Evolutionary conservation across 2,113 vertebrate genomes (phyloP).

Genomic region (Athene noctua): DNA sequence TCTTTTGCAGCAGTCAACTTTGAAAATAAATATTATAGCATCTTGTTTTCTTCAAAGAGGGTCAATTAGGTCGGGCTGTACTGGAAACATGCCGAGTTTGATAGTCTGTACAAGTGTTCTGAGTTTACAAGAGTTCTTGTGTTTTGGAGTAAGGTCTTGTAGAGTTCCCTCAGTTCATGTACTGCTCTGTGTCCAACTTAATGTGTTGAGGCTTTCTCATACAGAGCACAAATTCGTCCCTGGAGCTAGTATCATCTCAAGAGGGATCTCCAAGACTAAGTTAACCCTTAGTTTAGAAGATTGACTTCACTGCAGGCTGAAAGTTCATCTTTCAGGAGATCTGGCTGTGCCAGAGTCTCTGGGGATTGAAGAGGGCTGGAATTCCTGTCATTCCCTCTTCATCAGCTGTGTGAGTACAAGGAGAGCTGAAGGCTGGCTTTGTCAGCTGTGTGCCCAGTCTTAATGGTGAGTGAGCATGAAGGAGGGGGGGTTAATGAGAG

Average conservation of each 20-base stretch:
- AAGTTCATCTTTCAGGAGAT: not conserved
- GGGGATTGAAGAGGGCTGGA: not conserved
- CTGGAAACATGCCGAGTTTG: not conserved
- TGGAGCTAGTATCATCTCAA: not conserved
- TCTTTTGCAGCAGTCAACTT: not conserved
- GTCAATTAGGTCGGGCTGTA: not conserved
- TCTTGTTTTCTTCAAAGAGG: not conserved
- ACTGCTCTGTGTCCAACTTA: not conserved
- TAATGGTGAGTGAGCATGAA: not conserved
- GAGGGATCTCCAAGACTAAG: not conserved
- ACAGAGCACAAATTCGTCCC: not conserved
- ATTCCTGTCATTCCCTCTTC: not conserved
- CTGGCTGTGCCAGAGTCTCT: not conserved
- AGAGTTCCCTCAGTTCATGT: not conserved
- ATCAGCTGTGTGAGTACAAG: not conserved
- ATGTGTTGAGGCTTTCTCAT: not conserved
- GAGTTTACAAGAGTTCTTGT: not conserved
- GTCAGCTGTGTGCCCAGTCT: not conserved
- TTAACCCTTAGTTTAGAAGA: not conserved
- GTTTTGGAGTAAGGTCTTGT: not conserved
- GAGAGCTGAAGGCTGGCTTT: not conserved
- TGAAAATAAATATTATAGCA: not conserved
- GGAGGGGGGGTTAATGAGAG: constrained; percentile 3
- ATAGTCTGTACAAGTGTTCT: not conserved
- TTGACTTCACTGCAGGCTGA: not conserved